Evolutionary conservation across 2,888 invertebrate genomes (phyloP).

Genomic region (Hyposoter dolosus): DNA sequence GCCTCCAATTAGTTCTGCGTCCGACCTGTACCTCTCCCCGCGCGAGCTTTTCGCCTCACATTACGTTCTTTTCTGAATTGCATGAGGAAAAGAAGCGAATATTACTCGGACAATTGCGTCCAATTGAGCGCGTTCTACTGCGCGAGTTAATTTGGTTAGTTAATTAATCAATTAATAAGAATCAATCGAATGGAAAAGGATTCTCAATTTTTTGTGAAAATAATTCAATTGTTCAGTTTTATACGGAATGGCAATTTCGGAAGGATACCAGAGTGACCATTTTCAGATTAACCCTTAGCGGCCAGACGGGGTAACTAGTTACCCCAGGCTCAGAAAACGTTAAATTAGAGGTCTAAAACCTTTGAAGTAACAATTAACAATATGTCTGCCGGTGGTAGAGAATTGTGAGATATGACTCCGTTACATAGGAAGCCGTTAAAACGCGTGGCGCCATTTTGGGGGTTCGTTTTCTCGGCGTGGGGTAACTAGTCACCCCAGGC

Average conservation of each 20-base stretch:
- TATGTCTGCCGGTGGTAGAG: no score
- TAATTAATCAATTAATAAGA: background rate
- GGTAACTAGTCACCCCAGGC: no score
- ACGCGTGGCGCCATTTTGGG: no score
- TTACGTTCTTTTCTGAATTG: background rate
- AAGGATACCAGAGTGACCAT: background rate
- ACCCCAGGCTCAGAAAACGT: no score
- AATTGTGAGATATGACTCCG: no score
- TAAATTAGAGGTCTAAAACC: no score
- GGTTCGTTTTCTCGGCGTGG: no score
- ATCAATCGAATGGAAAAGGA: background rate
- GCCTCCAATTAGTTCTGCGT: conserved; percentile 50
- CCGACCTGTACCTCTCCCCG: background rate
- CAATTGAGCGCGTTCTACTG: background rate
- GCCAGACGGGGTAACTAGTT: no score
- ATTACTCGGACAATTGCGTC: background rate
- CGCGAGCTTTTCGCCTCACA: background rate
- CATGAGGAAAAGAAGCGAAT: background rate
- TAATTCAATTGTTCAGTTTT: background rate
- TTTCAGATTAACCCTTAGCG: no score
- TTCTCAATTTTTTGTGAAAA: background rate
- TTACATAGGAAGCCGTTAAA: no score
- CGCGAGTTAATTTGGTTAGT: background rate
- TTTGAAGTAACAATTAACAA: no score
- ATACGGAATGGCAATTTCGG: background rate